Evolutionary conservation across 2,113 vertebrate species (phyloP).

Genomic region (Suricata suricatta): DNA sequence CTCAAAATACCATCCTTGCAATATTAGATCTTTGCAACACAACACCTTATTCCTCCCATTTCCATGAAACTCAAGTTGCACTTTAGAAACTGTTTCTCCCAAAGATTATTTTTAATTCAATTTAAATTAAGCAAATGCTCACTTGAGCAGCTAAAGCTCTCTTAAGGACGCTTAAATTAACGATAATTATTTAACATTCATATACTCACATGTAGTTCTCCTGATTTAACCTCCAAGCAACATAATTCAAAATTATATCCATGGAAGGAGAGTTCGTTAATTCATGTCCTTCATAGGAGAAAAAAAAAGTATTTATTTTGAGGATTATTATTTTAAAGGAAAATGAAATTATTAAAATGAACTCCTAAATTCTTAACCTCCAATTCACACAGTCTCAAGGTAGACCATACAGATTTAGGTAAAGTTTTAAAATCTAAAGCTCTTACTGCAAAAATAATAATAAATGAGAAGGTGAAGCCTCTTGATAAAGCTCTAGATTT

Average conservation of each 20-base stretch:
- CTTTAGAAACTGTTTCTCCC: conserved; percentile 69
- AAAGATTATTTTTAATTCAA: conserved; percentile 78
- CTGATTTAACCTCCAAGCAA: conserved; percentile 63
- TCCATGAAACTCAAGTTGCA: conserved; percentile 63
- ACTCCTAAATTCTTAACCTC: conserved; percentile 37
- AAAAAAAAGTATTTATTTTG: conserved; percentile 37
- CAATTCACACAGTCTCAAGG: not conserved
- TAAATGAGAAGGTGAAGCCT: not conserved
- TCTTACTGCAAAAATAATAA: conserved; percentile 7
- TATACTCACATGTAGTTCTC: conserved; percentile 57
- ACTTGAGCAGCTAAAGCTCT: conserved; percentile 73
- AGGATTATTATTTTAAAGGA: conserved; percentile 61
- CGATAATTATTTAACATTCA: conserved; percentile 62
- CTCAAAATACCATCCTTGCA: conserved; percentile 22
- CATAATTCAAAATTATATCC: conserved; percentile 66
- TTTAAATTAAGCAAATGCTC: conserved; percentile 80
- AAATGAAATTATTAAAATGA: conserved; percentile 24
- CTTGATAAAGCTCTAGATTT: not conserved
- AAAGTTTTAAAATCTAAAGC: conserved; percentile 19
- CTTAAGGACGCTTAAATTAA: conserved; percentile 69
- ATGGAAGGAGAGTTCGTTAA: conserved; percentile 34
- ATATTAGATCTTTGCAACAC: conserved; percentile 9
- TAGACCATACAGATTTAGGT: not conserved
- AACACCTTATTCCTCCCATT: conserved; percentile 16
- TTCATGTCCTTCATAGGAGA: conserved; percentile 4